phyloP scores from a whole-genome alignment of 2,888 invertebrate species.

The Ceraclea dissimilis region DNA sequence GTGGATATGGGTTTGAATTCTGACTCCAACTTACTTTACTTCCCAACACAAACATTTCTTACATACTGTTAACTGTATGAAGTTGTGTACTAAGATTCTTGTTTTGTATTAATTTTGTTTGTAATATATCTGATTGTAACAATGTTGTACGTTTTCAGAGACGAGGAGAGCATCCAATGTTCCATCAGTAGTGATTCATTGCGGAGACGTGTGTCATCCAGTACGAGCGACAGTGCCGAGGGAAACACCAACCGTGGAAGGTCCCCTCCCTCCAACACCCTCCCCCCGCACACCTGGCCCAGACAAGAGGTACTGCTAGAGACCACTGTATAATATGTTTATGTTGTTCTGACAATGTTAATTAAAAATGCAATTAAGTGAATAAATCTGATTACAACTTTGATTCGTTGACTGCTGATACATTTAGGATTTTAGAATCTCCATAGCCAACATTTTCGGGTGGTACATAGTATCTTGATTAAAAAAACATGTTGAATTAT shows the following conservation, averaged over 20 bases:
- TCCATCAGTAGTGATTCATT: conserved; percentile 19
- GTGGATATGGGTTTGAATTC: too few species aligned
- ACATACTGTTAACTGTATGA: too few species aligned
- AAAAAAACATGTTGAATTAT: too few species aligned
- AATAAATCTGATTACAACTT: neutral
- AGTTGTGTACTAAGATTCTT: too few species aligned
- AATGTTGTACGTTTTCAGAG: too few species aligned
- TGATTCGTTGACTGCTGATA: neutral
- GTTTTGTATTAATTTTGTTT: too few species aligned
- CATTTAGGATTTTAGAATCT: neutral
- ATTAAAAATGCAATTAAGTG: too few species aligned
- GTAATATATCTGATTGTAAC: too few species aligned
- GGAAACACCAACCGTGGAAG: conserved; percentile 3
- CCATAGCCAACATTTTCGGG: neutral
- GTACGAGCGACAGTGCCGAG: conserved; percentile 19
- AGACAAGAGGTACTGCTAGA: conserved; percentile 27
- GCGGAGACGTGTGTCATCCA: conserved; percentile 18
- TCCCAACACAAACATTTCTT: too few species aligned
- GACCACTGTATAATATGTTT: conserved; percentile 25
- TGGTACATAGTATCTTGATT: neutral
- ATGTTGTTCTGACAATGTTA: too few species aligned
- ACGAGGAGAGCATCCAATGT: conserved; percentile 22
- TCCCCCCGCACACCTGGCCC: conserved; percentile 24
- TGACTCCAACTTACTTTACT: too few species aligned
- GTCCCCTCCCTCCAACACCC: conserved; percentile 11